Evolutionary conservation across 1,140 invertebrate species (phyloP).

Genomic region (Coenobita brevimanus): DNA sequence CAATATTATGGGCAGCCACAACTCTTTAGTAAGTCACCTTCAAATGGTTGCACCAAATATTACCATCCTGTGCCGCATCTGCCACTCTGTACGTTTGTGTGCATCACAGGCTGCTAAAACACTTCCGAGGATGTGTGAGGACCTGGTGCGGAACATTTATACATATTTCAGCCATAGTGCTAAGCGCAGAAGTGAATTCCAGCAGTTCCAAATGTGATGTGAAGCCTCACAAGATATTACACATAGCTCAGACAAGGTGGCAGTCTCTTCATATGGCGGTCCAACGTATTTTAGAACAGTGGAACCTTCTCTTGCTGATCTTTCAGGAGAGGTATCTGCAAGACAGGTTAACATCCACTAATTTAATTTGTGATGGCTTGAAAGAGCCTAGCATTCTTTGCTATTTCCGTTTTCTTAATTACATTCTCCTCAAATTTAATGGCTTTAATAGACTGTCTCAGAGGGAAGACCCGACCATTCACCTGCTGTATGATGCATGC

Average conservation of each 20-base stretch:
- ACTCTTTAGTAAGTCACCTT: background rate
- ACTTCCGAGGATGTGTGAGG: slow-evolving; percentile 6
- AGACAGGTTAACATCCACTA: background rate
- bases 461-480: slow-evolving; percentile 15
- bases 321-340: background rate
- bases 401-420: slow-evolving; percentile 15
- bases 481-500: background rate
- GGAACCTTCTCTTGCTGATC: background rate
- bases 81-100: background rate
- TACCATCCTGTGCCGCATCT: background rate
- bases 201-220: slow-evolving; percentile 25
- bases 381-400: background rate
- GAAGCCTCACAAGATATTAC: slow-evolving; percentile 14
- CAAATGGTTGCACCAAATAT: background rate
- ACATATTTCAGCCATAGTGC: slow-evolving; percentile 10
- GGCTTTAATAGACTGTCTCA: slow-evolving; percentile 4
- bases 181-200: slow-evolving; percentile 1
- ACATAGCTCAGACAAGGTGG: slow-evolving; percentile 5
- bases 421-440: background rate
- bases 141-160: slow-evolving; percentile 10
- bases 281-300: background rate
- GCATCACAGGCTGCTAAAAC: slow-evolving; percentile 13
- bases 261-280: slow-evolving; percentile 19
- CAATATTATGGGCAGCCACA: slow-evolving; percentile 24
- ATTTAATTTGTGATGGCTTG: background rate